Base-by-base conservation (phyloP, 2,113 vertebrate genomes). In the Oceanodroma tethys region DNA sequence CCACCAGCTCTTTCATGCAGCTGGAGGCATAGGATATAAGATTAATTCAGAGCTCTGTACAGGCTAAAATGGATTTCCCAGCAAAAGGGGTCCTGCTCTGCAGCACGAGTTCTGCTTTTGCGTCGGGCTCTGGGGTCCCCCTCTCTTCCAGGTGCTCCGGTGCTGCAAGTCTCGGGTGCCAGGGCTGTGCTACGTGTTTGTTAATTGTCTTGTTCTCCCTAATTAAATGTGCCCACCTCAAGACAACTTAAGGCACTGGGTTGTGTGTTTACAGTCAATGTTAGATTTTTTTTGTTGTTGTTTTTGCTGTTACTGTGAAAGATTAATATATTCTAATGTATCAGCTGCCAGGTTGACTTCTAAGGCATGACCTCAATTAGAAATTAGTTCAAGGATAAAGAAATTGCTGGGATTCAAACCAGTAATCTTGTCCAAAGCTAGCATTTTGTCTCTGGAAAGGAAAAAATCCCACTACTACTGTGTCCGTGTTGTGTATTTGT, bases 341-440 rank as follows among this genome's bases (percentile, higher is more conserved):
- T 71, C 53, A 66, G 29, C 70, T 18, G 11, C 53, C 66, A 72
- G 72, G 45, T n/a, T 52, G 59, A 34, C 36, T 79, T 59, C 48
- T 2, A 15, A 60, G 65, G 84, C 63, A 18, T 67, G 62, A 74
- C 94, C 71, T 91, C 94, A 97, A 62, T 87, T 89, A 92, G 63
- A 96, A 96, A 89, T 88, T 58, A 86, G 91, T 93, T 97, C 97
- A 93, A 93, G 84, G 81, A 89, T 93, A 93, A 72, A 84, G 65
- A 87, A 47, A 67, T 81, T 21, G 62, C 48, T 71, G 80, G 72
- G 45, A 91, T 88, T 59, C 68, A 86, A 87, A 81, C 52, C 85
- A 71, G 53, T 55, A 78, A 58, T 68, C 65, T 62, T 55, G 12
- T 87, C 76, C 63, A 75, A 74, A 76, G 63, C 38, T 55, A 82